Evolutionary conservation across 2,797 vertebrate species (phyloP).

Genomic region (Nyctalus aviator): DNA sequence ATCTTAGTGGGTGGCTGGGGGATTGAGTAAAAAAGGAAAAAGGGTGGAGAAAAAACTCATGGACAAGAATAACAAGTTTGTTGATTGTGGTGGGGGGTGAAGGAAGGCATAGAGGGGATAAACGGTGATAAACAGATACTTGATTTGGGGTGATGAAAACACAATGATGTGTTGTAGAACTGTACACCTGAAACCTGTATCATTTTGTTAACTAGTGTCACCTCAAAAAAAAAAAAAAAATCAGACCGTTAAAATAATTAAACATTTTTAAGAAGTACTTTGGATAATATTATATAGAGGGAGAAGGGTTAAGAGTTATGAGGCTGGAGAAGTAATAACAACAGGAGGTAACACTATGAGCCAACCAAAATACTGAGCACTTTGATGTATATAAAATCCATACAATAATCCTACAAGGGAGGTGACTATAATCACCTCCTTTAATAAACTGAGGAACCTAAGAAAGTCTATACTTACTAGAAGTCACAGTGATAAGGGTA

Average conservation of each 20-base stretch:
- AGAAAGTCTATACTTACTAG: constrained; percentile 23
- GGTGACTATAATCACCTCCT: not conserved
- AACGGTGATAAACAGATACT: not conserved
- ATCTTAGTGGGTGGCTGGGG: not conserved
- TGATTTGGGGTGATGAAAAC: not conserved
- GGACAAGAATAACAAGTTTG: not conserved
- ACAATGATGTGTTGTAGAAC: not conserved
- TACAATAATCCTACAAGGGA: not conserved
- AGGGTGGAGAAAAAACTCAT: not conserved
- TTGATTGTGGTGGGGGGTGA: not conserved
- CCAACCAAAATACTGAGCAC: not conserved
- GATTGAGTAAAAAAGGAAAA: not conserved
- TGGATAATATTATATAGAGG: not conserved
- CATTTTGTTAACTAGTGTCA: not conserved
- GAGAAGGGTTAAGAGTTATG: not conserved
- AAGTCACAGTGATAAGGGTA: not conserved
- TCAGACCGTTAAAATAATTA: not conserved
- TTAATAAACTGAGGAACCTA: not conserved
- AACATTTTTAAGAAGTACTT: not conserved
- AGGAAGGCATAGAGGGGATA: not conserved
- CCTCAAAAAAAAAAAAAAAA: not conserved
- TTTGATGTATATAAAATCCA: not conserved
- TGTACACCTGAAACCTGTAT: not conserved
- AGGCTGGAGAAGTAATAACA: not conserved
- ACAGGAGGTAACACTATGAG: not conserved